Base-by-base conservation (phyloP, 2,888 invertebrate genomes). In the Tupiocoris notatus region DNA sequence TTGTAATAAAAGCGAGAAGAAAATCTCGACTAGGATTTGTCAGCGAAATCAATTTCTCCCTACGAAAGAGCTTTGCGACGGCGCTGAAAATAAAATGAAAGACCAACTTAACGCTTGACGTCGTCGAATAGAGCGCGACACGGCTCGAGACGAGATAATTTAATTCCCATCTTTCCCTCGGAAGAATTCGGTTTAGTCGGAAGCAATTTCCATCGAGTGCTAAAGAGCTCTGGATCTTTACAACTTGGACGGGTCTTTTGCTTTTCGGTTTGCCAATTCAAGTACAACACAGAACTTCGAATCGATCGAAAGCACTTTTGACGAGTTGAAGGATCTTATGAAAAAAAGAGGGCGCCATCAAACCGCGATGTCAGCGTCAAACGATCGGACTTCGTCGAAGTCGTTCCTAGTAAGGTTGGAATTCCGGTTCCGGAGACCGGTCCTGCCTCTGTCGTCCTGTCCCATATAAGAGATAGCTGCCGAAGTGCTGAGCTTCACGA, bases 391-490 rank as follows among this genome's bases (percentile, higher is more conserved):
- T 70, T 70, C 70, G 70, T 23, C 9, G 70, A 70, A 70, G 63
- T 21, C 2, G 63, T 16, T 23, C 22, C 70, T 58, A 22, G 17
- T 17, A 22, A 16, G 59, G 24, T n/a, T 59, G 25, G 59, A 9
- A 70, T 70, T 70, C 70, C 70, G 70, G 70, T 70, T 70, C 70
- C 20, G 22, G 17, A 24, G 58, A 70, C 70, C 70, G 59, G 70
- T 70, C 59, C 59, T 59, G 17, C n/a, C 20, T n/a, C 7, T 17
- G 59, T 24, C 24, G 61, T 17, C 62, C 39, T 73, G 73, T 73
- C 73, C 73, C 73, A 73, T 73, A 73, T 73, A 73, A 73, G 73
- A 73, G 73, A 65, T 63, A 62, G 21, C 61, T 25, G 22, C 62
- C 25, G 63, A 63, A 25, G 39, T 7, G 39, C 39, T 39, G 39